Percentiles rank a stretch among this genome's conserved stretches.
Evolutionary conservation across 2,113 vertebrate species (phyloP).

Genomic region (Tichodroma muraria): DNA sequence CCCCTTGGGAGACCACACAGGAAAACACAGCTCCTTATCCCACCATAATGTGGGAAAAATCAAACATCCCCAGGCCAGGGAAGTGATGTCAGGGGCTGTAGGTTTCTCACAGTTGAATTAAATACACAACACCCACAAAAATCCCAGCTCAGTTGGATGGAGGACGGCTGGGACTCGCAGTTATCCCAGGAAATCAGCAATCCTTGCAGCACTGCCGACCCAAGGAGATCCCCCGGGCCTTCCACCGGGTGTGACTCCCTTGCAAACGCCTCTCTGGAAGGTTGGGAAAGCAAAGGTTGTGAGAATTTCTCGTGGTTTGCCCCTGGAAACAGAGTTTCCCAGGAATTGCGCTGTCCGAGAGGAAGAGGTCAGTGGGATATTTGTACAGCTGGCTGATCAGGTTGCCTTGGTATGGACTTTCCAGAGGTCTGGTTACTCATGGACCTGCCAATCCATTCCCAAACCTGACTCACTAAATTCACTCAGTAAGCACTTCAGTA

Average conservation of each 20-base stretch:
- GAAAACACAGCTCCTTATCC: neutral
- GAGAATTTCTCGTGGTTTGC: neutral
- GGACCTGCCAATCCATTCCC: neutral
- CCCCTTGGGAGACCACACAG: neutral
- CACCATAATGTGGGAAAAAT: neutral
- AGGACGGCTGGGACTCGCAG: accelerated
- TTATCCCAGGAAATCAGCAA: neutral
- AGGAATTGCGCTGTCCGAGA: neutral
- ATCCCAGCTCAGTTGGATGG: neutral
- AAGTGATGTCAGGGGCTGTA: neutral
- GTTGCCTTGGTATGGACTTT: neutral
- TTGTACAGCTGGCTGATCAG: slow-evolving; percentile 12
- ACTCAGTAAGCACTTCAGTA: neutral
- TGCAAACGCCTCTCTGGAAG: neutral
- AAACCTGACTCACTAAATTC: neutral
- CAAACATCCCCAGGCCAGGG: neutral
- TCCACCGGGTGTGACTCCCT: neutral
- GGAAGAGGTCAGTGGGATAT: neutral
- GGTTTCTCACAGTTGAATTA: neutral
- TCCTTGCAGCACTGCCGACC: neutral
- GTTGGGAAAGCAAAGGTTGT: neutral
- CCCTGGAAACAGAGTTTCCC: neutral
- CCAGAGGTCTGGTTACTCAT: neutral
- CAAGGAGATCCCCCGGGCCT: neutral
- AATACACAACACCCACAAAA: neutral